phyloP scores from a whole-genome alignment of 2,113 vertebrate species.

The Vidua macroura region DNA sequence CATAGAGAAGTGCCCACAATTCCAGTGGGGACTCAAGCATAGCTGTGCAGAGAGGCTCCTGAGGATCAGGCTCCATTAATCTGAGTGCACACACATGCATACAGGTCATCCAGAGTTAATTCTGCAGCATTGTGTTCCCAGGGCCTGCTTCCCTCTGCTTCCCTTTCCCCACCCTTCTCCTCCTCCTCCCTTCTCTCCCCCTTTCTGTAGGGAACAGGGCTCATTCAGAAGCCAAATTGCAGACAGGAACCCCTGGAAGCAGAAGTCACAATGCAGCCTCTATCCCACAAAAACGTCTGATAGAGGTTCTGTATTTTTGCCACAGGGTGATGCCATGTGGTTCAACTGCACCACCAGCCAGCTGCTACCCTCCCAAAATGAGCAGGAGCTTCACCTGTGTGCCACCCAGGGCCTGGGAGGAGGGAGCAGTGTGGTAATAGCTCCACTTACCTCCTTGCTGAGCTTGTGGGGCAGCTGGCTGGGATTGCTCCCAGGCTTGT shows the following conservation, averaged over 20 bases:
- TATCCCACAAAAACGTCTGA: background rate
- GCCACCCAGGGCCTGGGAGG: background rate
- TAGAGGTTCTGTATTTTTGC: background rate
- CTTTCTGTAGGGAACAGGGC: background rate
- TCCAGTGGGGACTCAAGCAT: background rate
- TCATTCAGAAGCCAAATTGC: slow-evolving; percentile 10
- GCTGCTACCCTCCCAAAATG: background rate
- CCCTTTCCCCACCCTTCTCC: background rate
- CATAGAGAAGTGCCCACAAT: background rate
- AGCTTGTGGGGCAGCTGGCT: background rate
- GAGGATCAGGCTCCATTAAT: background rate
- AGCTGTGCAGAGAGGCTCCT: background rate
- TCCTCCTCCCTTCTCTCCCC: slow-evolving; percentile 4
- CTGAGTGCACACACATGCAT: background rate
- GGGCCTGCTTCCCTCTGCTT: background rate
- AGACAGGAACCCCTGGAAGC: background rate
- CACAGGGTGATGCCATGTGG: background rate
- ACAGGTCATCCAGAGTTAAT: slow-evolving; percentile 5
- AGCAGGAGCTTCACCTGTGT: background rate
- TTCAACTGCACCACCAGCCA: background rate
- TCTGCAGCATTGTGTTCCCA: background rate
- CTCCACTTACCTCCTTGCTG: background rate
- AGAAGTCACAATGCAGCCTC: background rate
- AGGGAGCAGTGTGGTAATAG: background rate
- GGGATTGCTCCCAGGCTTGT: background rate